These are phyloP conservation scores for Oreamnos americanus DNA, from an alignment of 2,113 vertebrate species.

Conservation along the genomic window DNA sequence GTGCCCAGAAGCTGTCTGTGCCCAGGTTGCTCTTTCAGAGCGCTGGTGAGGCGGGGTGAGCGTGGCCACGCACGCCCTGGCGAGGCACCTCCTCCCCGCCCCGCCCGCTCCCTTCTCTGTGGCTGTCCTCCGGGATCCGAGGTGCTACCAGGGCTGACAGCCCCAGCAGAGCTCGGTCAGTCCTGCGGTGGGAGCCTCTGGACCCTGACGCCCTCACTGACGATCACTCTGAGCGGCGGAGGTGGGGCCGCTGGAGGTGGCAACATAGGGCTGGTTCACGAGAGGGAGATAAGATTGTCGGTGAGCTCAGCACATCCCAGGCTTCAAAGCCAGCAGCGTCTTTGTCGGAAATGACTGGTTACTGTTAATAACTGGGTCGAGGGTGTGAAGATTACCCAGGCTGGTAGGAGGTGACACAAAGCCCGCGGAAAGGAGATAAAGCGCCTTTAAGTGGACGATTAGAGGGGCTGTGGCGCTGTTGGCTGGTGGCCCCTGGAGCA, in stretches of 20 bases:
- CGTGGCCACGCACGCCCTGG: not conserved
- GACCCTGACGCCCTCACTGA: not conserved
- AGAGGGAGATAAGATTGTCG: constrained; percentile 60
- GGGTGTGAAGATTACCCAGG: constrained; percentile 32
- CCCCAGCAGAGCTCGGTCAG: not conserved
- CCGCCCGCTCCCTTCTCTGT: not conserved
- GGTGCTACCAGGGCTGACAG: not conserved
- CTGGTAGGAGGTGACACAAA: constrained; percentile 36
- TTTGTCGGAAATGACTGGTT: constrained; percentile 66
- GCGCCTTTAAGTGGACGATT: constrained; percentile 59
- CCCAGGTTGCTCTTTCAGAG: not conserved
- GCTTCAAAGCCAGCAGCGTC: constrained; percentile 64
- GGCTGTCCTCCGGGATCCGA: not conserved
- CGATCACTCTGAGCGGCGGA: not conserved
- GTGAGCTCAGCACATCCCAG: constrained; percentile 63
- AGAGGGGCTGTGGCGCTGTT: constrained; percentile 39
- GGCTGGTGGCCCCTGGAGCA: constrained; percentile 6
- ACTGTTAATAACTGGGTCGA: constrained; percentile 64
- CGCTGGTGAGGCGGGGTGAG: rapidly evolving
- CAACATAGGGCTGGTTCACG: constrained; percentile 37
- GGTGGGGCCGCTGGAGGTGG: not conserved
- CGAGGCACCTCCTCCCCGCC: not conserved
- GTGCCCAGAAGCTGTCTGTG: not conserved
- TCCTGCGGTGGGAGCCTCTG: not conserved
- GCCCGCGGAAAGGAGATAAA: constrained; percentile 62